A percentile compares a stretch with the other conserved stretches of the same genome.
These are phyloP conservation scores for Oscheius sp. DNA, from an alignment of 1,140 invertebrate genomes.

Conservation along the genomic window DNA sequence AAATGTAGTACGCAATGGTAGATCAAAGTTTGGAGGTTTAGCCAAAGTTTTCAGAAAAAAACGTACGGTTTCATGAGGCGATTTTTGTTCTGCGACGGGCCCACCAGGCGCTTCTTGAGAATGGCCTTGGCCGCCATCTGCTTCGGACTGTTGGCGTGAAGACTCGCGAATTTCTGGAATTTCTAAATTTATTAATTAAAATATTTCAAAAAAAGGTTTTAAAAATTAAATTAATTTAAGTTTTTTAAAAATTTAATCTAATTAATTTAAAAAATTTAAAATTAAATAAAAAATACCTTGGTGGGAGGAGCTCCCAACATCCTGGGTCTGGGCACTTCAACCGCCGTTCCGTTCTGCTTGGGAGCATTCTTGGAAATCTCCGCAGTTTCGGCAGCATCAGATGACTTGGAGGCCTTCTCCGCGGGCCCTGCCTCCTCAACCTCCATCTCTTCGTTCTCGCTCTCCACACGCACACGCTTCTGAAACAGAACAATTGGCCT, in stretches of 20 bases:
- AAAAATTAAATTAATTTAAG: background rate
- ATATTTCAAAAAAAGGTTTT: background rate
- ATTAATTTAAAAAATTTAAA: no score
- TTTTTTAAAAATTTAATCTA: background rate
- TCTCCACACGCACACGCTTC: background rate
- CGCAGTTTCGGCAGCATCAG: conserved; percentile 5
- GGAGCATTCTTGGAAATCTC: background rate
- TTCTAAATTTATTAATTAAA: background rate
- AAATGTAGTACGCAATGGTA: no score
- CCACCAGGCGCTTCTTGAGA: background rate
- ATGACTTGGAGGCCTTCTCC: conserved; percentile 1
- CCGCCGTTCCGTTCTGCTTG: background rate
- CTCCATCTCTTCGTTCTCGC: conserved; percentile 15
- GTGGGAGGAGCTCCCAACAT: conserved; percentile 17
- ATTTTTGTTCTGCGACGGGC: background rate
- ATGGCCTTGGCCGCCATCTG: conserved; percentile 11
- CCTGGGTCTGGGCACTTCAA: background rate
- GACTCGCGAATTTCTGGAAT: conserved; percentile 13
- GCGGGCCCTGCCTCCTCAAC: background rate
- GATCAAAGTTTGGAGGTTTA: no score
- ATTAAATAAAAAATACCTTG: conserved; percentile 14
- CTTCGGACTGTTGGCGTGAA: background rate
- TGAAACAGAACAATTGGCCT: no score
- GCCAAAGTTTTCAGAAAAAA: no score
- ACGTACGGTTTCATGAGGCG: background rate